These are phyloP conservation scores for Dascyllus trimaculatus DNA, from an alignment of 2,113 vertebrate species.

Conservation along the genomic window DNA sequence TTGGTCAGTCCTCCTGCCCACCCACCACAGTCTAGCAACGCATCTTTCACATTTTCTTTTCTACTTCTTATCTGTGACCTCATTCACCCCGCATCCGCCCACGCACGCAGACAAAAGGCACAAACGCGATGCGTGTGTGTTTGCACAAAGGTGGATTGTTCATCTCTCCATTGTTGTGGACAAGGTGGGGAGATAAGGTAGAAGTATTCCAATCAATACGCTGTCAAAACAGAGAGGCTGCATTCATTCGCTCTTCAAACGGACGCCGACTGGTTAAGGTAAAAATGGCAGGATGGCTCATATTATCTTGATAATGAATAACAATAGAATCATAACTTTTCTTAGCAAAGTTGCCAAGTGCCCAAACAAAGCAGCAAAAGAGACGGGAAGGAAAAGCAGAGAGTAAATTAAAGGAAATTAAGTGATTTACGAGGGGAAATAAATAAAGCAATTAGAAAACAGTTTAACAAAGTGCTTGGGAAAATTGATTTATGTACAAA, in stretches of 20 bases:
- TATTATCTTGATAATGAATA: neutral
- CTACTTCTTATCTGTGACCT: conserved; percentile 41
- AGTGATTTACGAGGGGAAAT: no score
- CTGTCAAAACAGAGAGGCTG: neutral
- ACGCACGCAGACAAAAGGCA: conserved; percentile 18
- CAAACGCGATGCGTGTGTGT: conserved; percentile 19
- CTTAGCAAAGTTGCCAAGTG: neutral
- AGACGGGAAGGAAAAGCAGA: neutral
- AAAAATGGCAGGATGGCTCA: neutral
- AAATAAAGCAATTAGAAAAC: no score
- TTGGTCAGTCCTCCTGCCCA: conserved; percentile 5
- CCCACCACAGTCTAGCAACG: conserved; percentile 16
- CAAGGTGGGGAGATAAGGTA: conserved; percentile 53
- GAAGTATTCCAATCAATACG: conserved; percentile 48
- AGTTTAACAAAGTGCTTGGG: no score
- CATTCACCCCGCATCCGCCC: conserved; percentile 25
- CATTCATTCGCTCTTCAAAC: neutral
- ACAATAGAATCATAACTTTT: neutral
- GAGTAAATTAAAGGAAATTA: no score
- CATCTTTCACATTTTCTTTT: conserved; percentile 27
- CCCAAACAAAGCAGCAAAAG: neutral
- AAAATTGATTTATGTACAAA: no score
- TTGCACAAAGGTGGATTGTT: conserved; percentile 32
- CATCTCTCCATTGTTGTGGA: conserved; percentile 39
- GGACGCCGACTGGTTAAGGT: neutral